phyloP scores from a whole-genome alignment of 2,797 vertebrate genomes.

The Melanotaenia pygmaea region DNA sequence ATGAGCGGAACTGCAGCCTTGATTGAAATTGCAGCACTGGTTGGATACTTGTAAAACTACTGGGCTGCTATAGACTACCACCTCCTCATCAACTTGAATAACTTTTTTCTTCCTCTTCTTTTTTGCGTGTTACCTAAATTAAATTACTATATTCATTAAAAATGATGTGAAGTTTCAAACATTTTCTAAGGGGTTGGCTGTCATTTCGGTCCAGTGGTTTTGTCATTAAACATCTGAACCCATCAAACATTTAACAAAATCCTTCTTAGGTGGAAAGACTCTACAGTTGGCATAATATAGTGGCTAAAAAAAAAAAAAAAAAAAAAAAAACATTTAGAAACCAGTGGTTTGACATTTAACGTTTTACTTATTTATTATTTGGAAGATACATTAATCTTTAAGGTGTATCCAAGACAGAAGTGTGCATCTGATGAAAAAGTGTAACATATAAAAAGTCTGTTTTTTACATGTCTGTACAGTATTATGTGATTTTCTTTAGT shows the following conservation, averaged over 20 bases:
- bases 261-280: background rate
- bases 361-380: background rate
- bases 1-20: conserved; percentile 38
- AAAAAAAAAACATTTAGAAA: background rate
- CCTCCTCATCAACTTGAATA: background rate
- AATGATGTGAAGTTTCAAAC: background rate
- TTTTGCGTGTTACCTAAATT: background rate
- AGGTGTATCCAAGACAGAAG: background rate
- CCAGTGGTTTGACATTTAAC: background rate
- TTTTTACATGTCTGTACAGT: too few species aligned
- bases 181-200: too few species aligned
- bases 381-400: background rate
- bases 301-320: background rate
- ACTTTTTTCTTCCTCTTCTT: background rate
- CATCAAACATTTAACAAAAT: background rate
- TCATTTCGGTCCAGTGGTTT: background rate
- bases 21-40: conserved; percentile 5
- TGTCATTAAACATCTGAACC: background rate
- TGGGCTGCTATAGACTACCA: background rate
- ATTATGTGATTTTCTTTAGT: too few species aligned
- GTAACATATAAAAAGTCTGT: background rate
- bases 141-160: background rate
- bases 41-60: conserved; percentile 21
- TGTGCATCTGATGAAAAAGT: background rate
- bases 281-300: background rate